Evolutionary conservation across 1,140 invertebrate genomes (phyloP).

Genomic region (Diuraphis noxia): DNA sequence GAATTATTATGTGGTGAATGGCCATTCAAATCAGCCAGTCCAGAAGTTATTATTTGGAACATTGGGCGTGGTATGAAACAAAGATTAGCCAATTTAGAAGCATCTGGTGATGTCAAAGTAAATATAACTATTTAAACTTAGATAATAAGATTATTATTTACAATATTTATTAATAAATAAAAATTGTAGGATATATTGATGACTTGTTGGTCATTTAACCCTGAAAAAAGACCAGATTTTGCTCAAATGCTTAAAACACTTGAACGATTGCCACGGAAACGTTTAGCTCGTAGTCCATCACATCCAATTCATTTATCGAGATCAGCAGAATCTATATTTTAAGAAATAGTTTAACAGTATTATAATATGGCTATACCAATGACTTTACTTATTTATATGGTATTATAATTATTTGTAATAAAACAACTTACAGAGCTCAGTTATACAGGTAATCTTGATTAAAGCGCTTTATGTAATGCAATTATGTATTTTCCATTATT

Average conservation of each 20-base stretch:
- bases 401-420: slow-evolving; percentile 38
- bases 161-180: not conserved
- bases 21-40: slow-evolving; percentile 90
- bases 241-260: slow-evolving; percentile 79
- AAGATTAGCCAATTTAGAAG: slow-evolving; percentile 89
- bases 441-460: slow-evolving; percentile 51
- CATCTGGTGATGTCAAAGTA: slow-evolving; percentile 95
- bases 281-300: slow-evolving; percentile 92
- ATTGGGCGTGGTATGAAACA: slow-evolving; percentile 96
- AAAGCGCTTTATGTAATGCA: slow-evolving; percentile 41
- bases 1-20: slow-evolving; percentile 95
- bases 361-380: slow-evolving; percentile 46
- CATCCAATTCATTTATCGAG: slow-evolving; percentile 93
- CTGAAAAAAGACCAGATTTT: slow-evolving; percentile 87
- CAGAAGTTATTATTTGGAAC: slow-evolving; percentile 97
- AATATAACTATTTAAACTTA: not conserved
- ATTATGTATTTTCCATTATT: slow-evolving; percentile 50
- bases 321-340: slow-evolving; percentile 91
- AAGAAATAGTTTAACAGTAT: slow-evolving; percentile 54
- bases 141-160: not conserved
- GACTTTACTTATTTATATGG: slow-evolving; percentile 34
- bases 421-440: slow-evolving; percentile 46
- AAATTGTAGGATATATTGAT: slow-evolving; percentile 87
- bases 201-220: slow-evolving; percentile 90
- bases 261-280: slow-evolving; percentile 89